Evolutionary conservation across 2,888 invertebrate species (phyloP).

Genomic region (Agrochola macilenta): DNA sequence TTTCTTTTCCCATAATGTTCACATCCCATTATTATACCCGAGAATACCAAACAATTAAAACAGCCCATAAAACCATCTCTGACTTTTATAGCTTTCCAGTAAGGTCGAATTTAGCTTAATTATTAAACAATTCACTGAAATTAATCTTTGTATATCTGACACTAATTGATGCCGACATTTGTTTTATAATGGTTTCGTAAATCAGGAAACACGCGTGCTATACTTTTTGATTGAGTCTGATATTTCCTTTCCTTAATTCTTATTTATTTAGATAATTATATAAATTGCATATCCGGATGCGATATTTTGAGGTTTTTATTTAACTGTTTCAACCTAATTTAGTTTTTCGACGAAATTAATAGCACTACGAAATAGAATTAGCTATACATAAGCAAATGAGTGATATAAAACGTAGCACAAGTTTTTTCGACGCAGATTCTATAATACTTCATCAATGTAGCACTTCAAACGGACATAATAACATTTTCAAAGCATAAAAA

Average conservation of each 20-base stretch:
- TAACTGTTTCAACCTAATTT: conserved; percentile 22
- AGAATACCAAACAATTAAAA: conserved; percentile 16
- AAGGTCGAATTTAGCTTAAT: conserved; percentile 33
- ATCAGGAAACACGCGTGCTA: conserved; percentile 56
- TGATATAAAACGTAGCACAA: background rate
- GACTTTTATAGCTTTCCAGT: conserved; percentile 4
- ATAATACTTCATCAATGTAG: conserved; percentile 9
- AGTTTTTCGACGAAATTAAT: conserved; percentile 6
- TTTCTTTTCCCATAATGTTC: conserved; percentile 72
- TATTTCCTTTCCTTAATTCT: conserved; percentile 46
- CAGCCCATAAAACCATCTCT: conserved; percentile 15
- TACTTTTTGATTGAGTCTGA: conserved; percentile 32
- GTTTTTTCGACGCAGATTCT: background rate
- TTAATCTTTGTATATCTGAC: conserved; percentile 51
- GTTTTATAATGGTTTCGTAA: conserved; percentile 60
- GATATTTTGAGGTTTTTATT: conserved; percentile 23
- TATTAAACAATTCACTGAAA: conserved; percentile 7
- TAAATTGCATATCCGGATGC: conserved; percentile 31
- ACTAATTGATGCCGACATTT: conserved; percentile 61
- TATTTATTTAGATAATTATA: conserved; percentile 42
- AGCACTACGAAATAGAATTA: background rate
- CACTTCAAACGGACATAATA: conserved; percentile 7
- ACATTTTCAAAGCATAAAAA: conserved; percentile 11
- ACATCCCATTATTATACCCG: conserved; percentile 49
- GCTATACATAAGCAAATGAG: background rate